Evolutionary conservation across 1,140 invertebrate species (phyloP).

Genomic region (Bombus haemorrhoidalis): DNA sequence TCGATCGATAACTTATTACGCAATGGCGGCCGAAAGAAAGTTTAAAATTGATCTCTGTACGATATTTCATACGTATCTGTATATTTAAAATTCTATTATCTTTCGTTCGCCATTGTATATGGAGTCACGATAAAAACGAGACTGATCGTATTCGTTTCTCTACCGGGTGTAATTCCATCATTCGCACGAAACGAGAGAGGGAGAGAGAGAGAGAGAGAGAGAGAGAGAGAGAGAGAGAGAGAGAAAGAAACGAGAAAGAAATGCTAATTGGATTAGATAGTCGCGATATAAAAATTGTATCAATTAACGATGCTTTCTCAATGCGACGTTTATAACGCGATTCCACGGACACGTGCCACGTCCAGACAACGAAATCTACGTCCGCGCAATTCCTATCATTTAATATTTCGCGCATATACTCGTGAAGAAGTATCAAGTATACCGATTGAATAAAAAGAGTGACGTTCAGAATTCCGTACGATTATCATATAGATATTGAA

Average conservation of each 20-base stretch:
- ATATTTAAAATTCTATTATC: too few species aligned
- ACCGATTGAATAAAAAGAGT: rapidly evolving
- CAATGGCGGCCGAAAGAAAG: not conserved
- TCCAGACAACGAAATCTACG: too few species aligned
- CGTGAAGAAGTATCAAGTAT: not conserved
- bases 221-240: too few species aligned
- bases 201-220: too few species aligned
- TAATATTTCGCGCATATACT: not conserved
- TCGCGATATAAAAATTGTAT: not conserved
- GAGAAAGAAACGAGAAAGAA: not conserved
- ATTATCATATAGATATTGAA: too few species aligned
- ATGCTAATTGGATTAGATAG: not conserved
- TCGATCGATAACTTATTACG: not conserved
- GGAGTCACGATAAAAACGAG: not conserved
- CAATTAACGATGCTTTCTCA: not conserved
- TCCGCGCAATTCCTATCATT: too few species aligned
- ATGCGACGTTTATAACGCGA: not conserved
- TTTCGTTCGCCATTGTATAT: too few species aligned
- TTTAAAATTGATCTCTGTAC: not conserved
- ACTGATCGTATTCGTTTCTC: too few species aligned
- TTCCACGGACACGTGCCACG: not conserved
- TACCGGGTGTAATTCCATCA: not conserved
- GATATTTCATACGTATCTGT: not conserved
- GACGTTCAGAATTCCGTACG: too few species aligned
- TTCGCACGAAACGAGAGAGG: too few species aligned